Conservation (phyloP, 1,140 invertebrate genomes). For the Palaemon carinicauda region DNA sequence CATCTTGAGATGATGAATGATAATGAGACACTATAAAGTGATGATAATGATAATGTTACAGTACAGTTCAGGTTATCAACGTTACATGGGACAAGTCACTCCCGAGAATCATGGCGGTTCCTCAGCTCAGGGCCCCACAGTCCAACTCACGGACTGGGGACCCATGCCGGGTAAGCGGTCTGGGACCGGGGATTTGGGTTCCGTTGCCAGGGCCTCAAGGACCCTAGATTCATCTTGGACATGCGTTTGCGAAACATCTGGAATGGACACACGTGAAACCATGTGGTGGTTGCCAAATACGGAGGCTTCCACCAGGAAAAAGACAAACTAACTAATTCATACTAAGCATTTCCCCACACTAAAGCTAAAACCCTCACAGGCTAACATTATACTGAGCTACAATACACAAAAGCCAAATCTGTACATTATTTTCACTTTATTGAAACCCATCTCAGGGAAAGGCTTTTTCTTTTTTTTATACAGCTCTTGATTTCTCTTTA, state of each 20-base stretch:
- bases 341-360: not conserved
- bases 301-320: constrained; percentile 5
- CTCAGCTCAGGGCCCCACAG: constrained; percentile 47
- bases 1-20: constrained; percentile 1
- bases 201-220: constrained; percentile 48
- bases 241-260: constrained; percentile 59
- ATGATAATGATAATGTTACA: constrained; percentile 35
- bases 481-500: too few species aligned
- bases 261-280: constrained; percentile 61
- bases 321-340: constrained; percentile 16
- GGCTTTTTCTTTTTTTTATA: not conserved
- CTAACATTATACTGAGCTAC: too few species aligned
- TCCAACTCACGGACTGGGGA: constrained; percentile 50
- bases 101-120: constrained; percentile 44
- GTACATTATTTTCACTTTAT: too few species aligned
- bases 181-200: constrained; percentile 50
- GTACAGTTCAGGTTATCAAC: constrained; percentile 52
- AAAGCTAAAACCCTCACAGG: not conserved
- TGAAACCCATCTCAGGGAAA: not conserved
- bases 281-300: constrained; percentile 48
- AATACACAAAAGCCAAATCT: too few species aligned
- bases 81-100: constrained; percentile 56
- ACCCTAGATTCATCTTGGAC: constrained; percentile 51
- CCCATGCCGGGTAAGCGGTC: constrained; percentile 41
- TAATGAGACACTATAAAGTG: constrained; percentile 22